Conservation (phyloP, 2,797 vertebrate species). For the Ambastaia sidthimunki region DNA sequence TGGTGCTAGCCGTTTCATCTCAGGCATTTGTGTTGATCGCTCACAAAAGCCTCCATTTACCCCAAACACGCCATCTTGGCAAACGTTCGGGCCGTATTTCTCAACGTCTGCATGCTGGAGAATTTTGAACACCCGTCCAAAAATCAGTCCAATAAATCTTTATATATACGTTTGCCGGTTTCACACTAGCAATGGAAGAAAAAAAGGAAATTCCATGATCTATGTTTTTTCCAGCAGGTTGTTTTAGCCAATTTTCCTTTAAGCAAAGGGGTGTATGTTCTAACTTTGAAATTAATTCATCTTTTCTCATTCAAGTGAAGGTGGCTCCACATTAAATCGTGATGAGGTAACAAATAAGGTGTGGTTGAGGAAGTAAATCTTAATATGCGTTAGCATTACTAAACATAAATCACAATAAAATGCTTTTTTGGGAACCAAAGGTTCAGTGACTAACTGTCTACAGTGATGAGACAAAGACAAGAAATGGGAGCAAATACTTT, state of each 20-base stretch:
- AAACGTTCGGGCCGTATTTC: slow-evolving; percentile 40
- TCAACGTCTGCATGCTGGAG: slow-evolving; percentile 60
- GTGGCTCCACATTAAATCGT: slow-evolving; percentile 6
- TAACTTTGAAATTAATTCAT: slow-evolving; percentile 27
- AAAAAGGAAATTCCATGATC: slow-evolving; percentile 74
- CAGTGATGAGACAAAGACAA: slow-evolving; percentile 17
- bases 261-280: slow-evolving; percentile 65
- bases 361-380: slow-evolving; percentile 8
- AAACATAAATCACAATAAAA: slow-evolving; percentile 9
- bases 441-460: neutral
- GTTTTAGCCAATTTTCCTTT: slow-evolving; percentile 70
- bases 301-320: neutral
- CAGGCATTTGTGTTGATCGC: slow-evolving; percentile 72
- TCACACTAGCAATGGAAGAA: slow-evolving; percentile 64
- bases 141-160: slow-evolving; percentile 75
- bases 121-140: slow-evolving; percentile 65
- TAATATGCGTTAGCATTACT: slow-evolving; percentile 15
- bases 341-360: slow-evolving; percentile 37
- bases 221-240: slow-evolving; percentile 55
- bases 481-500: slow-evolving; percentile 5
- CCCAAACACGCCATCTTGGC: slow-evolving; percentile 67
- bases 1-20: slow-evolving; percentile 73
- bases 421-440: neutral
- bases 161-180: slow-evolving; percentile 71
- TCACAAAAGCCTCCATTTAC: slow-evolving; percentile 78